These are phyloP conservation scores for Ceyx cyanopectus DNA, from an alignment of 2,113 vertebrate species.

Conservation along the genomic window DNA sequence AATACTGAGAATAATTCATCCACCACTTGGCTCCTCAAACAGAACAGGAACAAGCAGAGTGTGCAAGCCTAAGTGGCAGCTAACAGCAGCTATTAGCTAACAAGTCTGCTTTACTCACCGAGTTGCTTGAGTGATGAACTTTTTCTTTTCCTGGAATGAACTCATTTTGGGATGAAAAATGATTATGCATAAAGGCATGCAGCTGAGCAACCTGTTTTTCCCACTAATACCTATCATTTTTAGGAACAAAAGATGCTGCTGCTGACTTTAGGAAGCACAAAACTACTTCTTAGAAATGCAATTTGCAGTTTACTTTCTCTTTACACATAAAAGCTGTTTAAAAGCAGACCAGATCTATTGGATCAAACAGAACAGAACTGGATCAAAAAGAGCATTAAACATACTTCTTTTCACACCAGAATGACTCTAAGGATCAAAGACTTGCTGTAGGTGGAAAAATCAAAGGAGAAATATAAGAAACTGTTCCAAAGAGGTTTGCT, in stretches of 20 bases:
- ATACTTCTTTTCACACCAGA: not conserved
- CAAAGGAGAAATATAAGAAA: not conserved
- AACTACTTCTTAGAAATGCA: not conserved
- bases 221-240: not conserved
- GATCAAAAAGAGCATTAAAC: not conserved
- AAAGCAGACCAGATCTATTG: not conserved
- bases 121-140: not conserved
- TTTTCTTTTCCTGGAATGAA: constrained; percentile 22
- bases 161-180: not conserved
- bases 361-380: not conserved
- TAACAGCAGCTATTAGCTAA: constrained; percentile 5
- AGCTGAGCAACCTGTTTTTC: not conserved
- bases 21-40: constrained; percentile 15
- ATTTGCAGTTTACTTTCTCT: constrained; percentile 8
- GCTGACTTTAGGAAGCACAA: not conserved
- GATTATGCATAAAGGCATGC: not conserved
- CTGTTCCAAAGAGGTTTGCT: not conserved
- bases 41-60: not conserved
- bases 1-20: constrained; percentile 49
- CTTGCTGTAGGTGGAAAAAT: not conserved
- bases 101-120: not conserved
- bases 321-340: not conserved
- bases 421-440: not conserved
- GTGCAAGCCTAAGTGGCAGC: constrained; percentile 18
- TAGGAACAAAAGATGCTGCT: not conserved